These are phyloP conservation scores for Sus cebifrons DNA, from an alignment of 2,797 vertebrate genomes.

Conservation along the genomic window DNA sequence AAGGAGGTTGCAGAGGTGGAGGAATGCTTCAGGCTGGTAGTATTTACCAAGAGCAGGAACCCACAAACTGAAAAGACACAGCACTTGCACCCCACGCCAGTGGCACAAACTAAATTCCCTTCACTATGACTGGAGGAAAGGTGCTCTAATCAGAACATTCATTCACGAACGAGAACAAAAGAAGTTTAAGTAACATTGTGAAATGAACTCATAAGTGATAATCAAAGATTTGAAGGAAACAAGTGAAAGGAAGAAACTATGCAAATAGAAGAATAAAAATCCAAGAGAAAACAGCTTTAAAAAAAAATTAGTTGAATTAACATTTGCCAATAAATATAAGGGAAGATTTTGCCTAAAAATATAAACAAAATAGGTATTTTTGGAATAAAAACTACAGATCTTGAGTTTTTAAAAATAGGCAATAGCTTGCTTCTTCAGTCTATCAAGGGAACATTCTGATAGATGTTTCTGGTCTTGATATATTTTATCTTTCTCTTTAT, in stretches of 20 bases:
- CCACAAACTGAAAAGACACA: not conserved
- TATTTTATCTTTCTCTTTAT: not conserved
- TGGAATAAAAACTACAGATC: not conserved
- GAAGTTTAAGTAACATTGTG: not conserved
- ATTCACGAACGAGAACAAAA: not conserved
- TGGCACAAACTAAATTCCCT: not conserved
- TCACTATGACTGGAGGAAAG: not conserved
- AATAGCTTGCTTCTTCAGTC: not conserved
- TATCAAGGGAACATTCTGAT: not conserved
- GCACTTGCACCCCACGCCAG: not conserved
- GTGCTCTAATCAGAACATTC: not conserved
- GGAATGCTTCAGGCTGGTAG: not conserved
- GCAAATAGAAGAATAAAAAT: not conserved
- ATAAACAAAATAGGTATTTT: not conserved
- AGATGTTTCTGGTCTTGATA: not conserved
- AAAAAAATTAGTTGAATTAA: not conserved
- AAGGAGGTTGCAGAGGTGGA: not conserved
- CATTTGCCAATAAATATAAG: not conserved
- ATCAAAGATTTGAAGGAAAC: conserved; percentile 10
- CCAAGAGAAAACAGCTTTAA: not conserved
- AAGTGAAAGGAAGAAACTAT: not conserved
- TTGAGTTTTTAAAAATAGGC: not conserved
- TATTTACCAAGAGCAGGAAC: not conserved
- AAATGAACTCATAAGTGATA: not conserved
- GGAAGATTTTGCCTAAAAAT: not conserved